Conservation (phyloP, 2,113 vertebrate genomes). For the Leucoraja erinaceus region DNA sequence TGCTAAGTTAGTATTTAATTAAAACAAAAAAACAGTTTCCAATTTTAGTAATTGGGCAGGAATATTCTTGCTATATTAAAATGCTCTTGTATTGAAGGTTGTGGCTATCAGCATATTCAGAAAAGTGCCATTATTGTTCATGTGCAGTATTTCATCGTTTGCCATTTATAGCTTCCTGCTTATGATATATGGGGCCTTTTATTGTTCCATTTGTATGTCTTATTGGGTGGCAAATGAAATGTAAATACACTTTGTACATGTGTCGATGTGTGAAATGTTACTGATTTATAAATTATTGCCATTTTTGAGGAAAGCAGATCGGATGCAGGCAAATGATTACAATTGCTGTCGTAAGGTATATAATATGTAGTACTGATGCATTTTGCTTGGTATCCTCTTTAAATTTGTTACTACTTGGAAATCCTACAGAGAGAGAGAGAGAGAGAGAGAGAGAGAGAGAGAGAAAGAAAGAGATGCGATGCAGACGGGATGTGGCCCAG, state of each 20-base stretch:
- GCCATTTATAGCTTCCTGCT: not conserved
- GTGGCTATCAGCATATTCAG: not conserved
- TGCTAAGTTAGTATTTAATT: not conserved
- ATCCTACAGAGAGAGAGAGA: not conserved
- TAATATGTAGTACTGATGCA: not conserved
- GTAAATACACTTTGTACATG: not conserved
- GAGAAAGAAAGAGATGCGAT: not conserved
- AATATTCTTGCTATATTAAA: not conserved
- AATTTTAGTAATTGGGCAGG: not conserved
- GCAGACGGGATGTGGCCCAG: constrained; percentile 37
- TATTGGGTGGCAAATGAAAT: not conserved
- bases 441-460: too few relatives aligned
- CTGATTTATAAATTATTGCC: not conserved
- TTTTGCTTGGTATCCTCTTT: not conserved
- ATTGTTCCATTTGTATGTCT: not conserved
- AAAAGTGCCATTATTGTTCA: not conserved
- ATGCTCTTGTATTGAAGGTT: not conserved
- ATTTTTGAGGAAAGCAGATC: not conserved
- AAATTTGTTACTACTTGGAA: not conserved
- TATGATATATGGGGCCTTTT: not conserved
- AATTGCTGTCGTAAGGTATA: not conserved
- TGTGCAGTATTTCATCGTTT: constrained; percentile 7
- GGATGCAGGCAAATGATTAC: not conserved
- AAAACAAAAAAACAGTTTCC: not conserved
- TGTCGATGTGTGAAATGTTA: too few relatives aligned